Evolutionary conservation across 1,140 invertebrate species (phyloP).

Genomic region (Druon quercuslanigerum): DNA sequence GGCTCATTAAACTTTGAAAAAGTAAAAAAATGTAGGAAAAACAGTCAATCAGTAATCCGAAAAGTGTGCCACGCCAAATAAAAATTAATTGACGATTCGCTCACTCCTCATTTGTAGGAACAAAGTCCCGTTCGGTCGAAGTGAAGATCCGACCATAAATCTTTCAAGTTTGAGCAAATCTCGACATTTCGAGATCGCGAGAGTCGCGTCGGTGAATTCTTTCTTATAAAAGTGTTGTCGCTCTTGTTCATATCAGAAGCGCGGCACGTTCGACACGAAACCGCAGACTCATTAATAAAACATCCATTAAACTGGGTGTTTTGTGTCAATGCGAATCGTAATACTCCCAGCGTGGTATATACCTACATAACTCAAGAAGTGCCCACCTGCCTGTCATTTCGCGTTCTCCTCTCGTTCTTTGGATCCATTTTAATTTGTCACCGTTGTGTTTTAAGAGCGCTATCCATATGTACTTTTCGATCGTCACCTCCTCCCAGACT

Average conservation of each 20-base stretch:
- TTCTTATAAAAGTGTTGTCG: conserved; percentile 43
- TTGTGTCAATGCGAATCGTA: conserved; percentile 57
- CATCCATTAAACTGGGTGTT: conserved; percentile 56
- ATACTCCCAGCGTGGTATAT: conserved; percentile 49
- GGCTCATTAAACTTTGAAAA: background rate
- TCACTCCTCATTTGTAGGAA: background rate
- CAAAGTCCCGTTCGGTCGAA: conserved; percentile 7
- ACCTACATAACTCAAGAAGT: conserved; percentile 55
- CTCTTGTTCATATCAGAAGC: conserved; percentile 48
- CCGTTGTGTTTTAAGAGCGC: conserved; percentile 47
- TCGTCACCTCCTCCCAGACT: conserved; percentile 44
- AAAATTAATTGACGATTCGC: conserved; percentile 14
- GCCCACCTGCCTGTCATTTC: conserved; percentile 52
- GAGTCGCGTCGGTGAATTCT: conserved; percentile 33
- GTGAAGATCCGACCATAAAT: conserved; percentile 1
- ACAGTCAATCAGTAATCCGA: background rate
- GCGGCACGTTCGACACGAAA: conserved; percentile 54
- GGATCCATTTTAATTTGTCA: conserved; percentile 67
- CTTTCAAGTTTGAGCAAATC: conserved; percentile 41
- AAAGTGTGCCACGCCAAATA: background rate
- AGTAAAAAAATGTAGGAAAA: background rate
- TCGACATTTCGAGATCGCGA: conserved; percentile 33
- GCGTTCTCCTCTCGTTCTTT: conserved; percentile 12
- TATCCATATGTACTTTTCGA: conserved; percentile 30
- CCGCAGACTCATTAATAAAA: conserved; percentile 54